phyloP scores from a whole-genome alignment of 2,797 vertebrate species.

The Otus scops region DNA sequence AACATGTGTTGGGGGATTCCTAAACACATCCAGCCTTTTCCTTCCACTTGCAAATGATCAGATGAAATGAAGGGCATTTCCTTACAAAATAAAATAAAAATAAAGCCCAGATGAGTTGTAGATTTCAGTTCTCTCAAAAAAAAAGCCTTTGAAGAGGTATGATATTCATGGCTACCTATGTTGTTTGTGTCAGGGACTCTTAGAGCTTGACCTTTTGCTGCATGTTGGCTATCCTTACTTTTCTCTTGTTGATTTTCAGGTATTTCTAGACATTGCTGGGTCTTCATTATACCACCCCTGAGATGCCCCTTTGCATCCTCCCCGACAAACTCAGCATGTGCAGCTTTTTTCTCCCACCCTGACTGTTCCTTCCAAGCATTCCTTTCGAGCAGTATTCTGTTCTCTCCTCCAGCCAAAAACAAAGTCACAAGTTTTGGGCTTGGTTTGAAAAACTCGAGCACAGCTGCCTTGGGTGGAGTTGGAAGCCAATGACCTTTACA shows the following conservation, averaged over 20 bases:
- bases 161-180: background rate
- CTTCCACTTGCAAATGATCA: background rate
- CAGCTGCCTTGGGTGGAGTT: conserved; percentile 60
- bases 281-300: background rate
- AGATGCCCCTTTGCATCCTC: background rate
- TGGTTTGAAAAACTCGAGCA: background rate
- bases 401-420: conserved; percentile 29
- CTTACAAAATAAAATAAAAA: background rate
- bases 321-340: background rate
- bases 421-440: conserved; percentile 45
- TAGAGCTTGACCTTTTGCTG: background rate
- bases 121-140: background rate
- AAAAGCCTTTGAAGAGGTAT: background rate
- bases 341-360: background rate
- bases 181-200: background rate
- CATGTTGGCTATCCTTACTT: background rate
- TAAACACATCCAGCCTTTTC: background rate
- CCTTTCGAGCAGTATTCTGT: background rate
- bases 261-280: background rate
- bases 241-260: background rate
- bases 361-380: conserved; percentile 13
- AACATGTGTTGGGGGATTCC: background rate
- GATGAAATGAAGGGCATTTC: background rate
- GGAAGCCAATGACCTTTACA: background rate
- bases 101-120: background rate